Evolutionary conservation across 53 echinoderm and acorn worm genomes (phyloP), one percentile per base, ranked within the genome.

Genomic region (Glandiceps talaboti): DNA sequence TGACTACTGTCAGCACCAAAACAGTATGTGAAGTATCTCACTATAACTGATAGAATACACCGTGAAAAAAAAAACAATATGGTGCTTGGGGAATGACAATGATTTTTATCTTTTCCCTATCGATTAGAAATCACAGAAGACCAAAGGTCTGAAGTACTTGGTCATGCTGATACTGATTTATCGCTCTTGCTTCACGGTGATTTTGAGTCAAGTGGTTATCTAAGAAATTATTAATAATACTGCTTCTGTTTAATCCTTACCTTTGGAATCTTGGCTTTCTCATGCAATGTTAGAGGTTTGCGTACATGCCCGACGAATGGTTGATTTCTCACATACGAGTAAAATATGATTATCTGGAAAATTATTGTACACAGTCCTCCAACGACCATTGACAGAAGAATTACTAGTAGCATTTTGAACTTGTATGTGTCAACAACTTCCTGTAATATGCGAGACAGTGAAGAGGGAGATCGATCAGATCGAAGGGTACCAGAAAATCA

Each of bases 351-450:
- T 27, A 83, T 74, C 74, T 93, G 88, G 27, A 93, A 81, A 20
- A 88, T 81, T 73, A 97, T 87, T 76, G 91, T 90, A 30, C 90
- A 76, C 31, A 91, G 76, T 27, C 86, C 91, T 28, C 97, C 97
- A 78, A 89, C 80, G 76, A 97, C 77, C 20, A 91, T 76, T 0
- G 97, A 85, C 14, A 91, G 76, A 74, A 97, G 82, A 78, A 93
- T 82, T 83, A 91, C 80, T 75, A 93, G 93, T 76, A 97, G 80
- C 97, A 97, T 97, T 45, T 45, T 45, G 6, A 12, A 12, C 64
- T 12, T 6, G 64, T 45, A 12, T 20, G 20, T 6, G 64, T 45
- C 20, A 45, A 12, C 20, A 12, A 6, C 64, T 6, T 6, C 20
- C 6, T 45, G 64, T 12, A 45, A 45, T 6, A 20, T 12, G 20